Conservation (phyloP, 2,888 invertebrate species). For the Zeuzera pyrina region DNA sequence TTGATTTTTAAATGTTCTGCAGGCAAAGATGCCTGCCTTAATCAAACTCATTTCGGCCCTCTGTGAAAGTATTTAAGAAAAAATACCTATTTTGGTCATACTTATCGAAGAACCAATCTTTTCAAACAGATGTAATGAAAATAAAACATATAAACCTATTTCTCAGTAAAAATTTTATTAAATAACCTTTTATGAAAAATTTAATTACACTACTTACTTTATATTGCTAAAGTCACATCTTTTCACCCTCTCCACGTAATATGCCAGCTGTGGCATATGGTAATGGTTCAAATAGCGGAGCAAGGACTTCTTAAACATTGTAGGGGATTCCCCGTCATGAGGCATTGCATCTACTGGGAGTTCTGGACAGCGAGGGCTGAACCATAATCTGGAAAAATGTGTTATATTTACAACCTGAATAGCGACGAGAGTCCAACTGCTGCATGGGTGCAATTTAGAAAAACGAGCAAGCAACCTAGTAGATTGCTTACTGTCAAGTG, state of each 20-base stretch:
- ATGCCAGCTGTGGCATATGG: constrained; percentile 75
- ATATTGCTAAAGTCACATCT: constrained; percentile 86
- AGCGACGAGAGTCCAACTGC: no score
- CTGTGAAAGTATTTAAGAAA: constrained; percentile 9
- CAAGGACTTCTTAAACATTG: constrained; percentile 85
- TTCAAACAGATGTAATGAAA: no score
- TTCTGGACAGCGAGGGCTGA: constrained; percentile 85
- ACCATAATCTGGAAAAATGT: constrained; percentile 81
- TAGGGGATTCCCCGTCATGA: constrained; percentile 83
- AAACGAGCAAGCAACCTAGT: no score
- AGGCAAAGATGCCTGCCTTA: no score
- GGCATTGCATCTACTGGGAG: constrained; percentile 68
- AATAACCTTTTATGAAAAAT: no score
- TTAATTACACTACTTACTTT: constrained; percentile 78
- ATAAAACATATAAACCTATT: no score
- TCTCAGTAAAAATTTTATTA: no score
- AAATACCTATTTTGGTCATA: constrained; percentile 1
- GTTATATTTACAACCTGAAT: no score
- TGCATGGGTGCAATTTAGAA: no score
- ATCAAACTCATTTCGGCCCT: no score
- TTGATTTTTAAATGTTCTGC: no score
- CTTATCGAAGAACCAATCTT: background rate
- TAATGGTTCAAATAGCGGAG: constrained; percentile 85
- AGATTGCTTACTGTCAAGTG: no score
- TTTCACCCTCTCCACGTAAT: constrained; percentile 82